phyloP scores from a whole-genome alignment of 2,113 vertebrate genomes.

The Psephotus haematonotus region DNA sequence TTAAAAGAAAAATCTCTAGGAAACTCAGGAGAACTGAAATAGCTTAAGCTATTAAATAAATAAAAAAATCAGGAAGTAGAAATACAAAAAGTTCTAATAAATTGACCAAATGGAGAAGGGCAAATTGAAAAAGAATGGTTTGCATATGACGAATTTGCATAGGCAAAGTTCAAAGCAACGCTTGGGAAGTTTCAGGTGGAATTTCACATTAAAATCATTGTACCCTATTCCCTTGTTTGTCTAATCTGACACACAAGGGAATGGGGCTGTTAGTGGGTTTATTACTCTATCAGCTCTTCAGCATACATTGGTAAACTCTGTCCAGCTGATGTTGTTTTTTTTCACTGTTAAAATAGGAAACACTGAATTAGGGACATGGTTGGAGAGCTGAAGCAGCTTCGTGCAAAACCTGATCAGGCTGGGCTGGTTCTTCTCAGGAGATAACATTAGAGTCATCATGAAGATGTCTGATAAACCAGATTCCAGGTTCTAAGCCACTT shows the following conservation, averaged over 20 bases:
- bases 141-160: neutral
- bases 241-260: neutral
- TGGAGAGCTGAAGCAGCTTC: neutral
- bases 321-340: neutral
- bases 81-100: neutral
- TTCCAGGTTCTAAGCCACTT: neutral
- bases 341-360: neutral
- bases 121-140: neutral
- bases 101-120: neutral
- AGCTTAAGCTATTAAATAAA: neutral
- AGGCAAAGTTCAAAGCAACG: neutral
- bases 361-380: neutral
- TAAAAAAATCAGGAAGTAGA: neutral
- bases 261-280: neutral
- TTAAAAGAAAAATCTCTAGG: constrained; percentile 34
- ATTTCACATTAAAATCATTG: neutral
- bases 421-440: neutral
- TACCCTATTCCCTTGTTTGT: neutral
- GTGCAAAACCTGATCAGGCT: neutral
- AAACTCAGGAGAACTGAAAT: constrained; percentile 12
- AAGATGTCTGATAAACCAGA: neutral
- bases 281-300: neutral
- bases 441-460: accelerated
- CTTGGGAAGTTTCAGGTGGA: neutral
- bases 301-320: neutral